Conservation (phyloP, 1,140 invertebrate species). For the Aculops lycopersici region DNA sequence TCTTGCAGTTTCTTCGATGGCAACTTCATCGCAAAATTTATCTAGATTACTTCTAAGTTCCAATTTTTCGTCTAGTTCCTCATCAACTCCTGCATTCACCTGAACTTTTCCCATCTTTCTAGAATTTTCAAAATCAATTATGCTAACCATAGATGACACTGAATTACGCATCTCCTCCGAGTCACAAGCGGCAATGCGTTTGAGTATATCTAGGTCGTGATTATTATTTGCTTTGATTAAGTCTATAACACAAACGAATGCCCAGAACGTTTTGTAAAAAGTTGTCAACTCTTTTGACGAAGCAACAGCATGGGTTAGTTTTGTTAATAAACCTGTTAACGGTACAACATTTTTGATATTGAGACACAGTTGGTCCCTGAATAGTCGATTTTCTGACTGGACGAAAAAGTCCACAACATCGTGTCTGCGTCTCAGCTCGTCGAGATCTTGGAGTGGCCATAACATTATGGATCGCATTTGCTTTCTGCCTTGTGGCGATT, state of each 20-base stretch:
- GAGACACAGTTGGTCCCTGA: background rate
- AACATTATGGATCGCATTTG: slow-evolving; percentile 5
- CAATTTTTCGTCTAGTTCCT: slow-evolving; percentile 5
- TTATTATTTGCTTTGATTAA: background rate
- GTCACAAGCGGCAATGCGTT: background rate
- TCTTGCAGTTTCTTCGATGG: background rate
- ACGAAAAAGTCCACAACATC: slow-evolving; percentile 8
- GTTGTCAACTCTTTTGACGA: background rate
- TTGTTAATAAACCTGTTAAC: slow-evolving; percentile 1
- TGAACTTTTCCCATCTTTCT: background rate
- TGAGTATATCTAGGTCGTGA: no score
- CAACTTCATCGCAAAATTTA: background rate
- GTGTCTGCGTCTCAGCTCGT: slow-evolving; percentile 2
- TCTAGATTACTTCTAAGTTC: slow-evolving; percentile 1
- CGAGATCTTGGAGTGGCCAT: slow-evolving; percentile 1
- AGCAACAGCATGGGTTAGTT: background rate
- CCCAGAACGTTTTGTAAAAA: slow-evolving; percentile 1
- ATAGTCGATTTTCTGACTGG: background rate
- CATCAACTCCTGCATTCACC: slow-evolving; percentile 3
- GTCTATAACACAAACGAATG: background rate
- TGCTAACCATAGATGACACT: background rate
- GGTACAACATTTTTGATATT: slow-evolving; percentile 4
- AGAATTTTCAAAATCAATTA: slow-evolving; percentile 6
- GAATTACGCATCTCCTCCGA: background rate
- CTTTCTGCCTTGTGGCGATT: slow-evolving; percentile 1